phyloP scores from a whole-genome alignment of 2,113 vertebrate species.

The Actenoides lindsayi region DNA sequence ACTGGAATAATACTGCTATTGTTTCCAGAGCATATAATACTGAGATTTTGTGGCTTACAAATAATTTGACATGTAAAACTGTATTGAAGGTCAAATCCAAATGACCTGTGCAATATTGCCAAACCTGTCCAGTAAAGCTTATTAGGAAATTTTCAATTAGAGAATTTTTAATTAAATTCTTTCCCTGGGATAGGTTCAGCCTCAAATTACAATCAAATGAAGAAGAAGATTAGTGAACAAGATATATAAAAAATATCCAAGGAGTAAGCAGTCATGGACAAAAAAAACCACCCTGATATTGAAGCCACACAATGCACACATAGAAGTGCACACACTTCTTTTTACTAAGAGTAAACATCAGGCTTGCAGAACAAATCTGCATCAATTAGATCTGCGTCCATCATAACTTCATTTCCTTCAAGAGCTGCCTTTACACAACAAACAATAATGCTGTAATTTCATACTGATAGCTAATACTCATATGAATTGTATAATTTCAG shows the following conservation, averaged over 20 bases:
- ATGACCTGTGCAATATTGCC: neutral
- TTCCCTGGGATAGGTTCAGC: neutral
- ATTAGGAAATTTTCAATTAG: neutral
- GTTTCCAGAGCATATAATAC: neutral
- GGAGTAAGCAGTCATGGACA: neutral
- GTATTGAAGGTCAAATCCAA: neutral
- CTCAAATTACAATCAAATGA: neutral
- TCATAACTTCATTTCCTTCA: neutral
- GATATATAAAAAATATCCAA: neutral
- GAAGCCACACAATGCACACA: fast-evolving
- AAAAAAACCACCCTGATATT: too few species aligned
- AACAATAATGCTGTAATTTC: neutral
- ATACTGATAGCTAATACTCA: neutral
- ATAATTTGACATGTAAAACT: neutral
- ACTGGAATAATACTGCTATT: neutral
- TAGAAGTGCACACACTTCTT: neutral
- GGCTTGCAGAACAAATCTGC: neutral
- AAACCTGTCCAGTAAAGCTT: neutral
- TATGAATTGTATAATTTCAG: neutral
- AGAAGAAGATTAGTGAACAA: neutral
- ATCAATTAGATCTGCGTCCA: neutral
- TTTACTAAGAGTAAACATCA: neutral
- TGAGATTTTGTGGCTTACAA: neutral
- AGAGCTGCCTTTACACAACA: neutral
- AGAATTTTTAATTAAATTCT: neutral